Percentiles rank a stretch among this genome's conserved stretches.
Conservation (phyloP, 2,797 vertebrate species). For the Eleutherodactylus coqui region DNA sequence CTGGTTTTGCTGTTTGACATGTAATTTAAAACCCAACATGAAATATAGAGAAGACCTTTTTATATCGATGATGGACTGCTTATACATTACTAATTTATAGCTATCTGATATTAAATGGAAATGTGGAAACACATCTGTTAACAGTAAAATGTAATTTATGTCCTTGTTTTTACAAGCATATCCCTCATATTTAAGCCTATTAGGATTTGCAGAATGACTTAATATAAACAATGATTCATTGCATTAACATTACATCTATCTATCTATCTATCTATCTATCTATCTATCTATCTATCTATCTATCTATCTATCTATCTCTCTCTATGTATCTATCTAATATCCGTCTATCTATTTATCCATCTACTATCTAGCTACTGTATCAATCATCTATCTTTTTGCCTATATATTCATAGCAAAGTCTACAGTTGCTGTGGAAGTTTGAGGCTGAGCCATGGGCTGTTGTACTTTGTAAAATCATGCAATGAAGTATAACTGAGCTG, state of each 20-base stretch:
- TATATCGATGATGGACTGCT: background rate
- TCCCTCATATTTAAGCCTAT: too few relatives aligned
- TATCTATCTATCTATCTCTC: background rate
- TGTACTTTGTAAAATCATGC: background rate
- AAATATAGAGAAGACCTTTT: background rate
- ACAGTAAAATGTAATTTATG: too few relatives aligned
- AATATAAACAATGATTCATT: too few relatives aligned
- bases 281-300: conserved; percentile 16
- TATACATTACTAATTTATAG: background rate
- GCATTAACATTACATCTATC: background rate
- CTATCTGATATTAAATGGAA: background rate
- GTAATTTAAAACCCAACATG: background rate
- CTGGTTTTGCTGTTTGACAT: background rate
- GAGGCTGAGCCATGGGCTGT: background rate
- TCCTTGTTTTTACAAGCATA: too few relatives aligned
- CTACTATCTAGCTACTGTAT: conserved; percentile 8
- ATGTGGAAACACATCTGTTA: background rate
- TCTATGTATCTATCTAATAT: background rate
- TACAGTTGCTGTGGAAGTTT: background rate
- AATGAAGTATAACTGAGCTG: too few relatives aligned
- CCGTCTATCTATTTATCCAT: conserved; percentile 6
- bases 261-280: conserved; percentile 5
- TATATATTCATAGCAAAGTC: background rate
- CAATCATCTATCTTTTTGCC: background rate
- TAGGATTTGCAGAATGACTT: background rate